Evolutionary conservation across 2,113 vertebrate genomes (phyloP), one percentile per base, ranked within the genome.

Genomic region (Oreochromis tanganicae): DNA sequence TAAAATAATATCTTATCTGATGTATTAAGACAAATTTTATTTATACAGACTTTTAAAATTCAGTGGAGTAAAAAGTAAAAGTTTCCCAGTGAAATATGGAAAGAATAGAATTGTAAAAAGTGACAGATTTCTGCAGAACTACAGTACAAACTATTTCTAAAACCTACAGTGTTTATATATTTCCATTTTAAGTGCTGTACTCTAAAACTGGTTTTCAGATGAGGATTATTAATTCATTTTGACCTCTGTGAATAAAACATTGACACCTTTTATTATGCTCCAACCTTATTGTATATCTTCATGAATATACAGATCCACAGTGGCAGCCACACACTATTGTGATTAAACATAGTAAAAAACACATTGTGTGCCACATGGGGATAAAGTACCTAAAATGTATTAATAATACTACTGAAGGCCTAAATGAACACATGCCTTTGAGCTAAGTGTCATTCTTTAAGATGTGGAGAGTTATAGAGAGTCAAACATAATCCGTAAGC

Each of bases 251-350:
- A 66, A 0, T 66, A 36, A 66, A 66, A 36, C 32, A 66, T 12
- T 36, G 17, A 66, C 61, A 66, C 32, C 61, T 36, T 66, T 36
- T 5, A 36, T 66, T 66, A 7, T n/a, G 10, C 61, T 66, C 9
- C 0, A n/a, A 63, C 36, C 5, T 32, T n/a, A 12, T n/a, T 66
- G 17, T 36, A 7, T n/a, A n/a, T 7, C 0, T 66, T 66, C 6
- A n/a, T 36, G 1, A 66, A 38, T 66, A 66, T 38, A 38, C 32
- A 38, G 32, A 66, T 38, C 32, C 17, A 66, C 36, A 5, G 17
- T n/a, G 32, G 6, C 32, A 66, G 61, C 0, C 61, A 5, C 17
- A 0, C 10, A 38, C 17, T n/a, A 12, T 12, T 38, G 1, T 38
- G 32, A 38, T 36, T 0, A 36, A 66, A 66, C 61, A 63, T n/a